Base-by-base conservation (phyloP, 2,888 invertebrate species). In the Polia nebulosa region DNA sequence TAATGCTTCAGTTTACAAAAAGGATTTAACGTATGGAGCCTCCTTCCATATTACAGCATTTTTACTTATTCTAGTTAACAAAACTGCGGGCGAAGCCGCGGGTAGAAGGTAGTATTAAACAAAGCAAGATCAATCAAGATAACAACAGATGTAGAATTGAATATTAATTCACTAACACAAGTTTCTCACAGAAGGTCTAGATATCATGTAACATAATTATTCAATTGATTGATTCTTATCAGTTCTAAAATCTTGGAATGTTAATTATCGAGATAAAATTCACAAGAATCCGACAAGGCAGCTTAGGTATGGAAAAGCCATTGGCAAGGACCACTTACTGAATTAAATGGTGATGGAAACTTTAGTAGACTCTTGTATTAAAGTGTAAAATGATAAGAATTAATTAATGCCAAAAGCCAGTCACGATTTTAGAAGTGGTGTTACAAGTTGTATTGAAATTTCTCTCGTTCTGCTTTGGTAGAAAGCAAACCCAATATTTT, bases 201-300 rank as follows among this genome's bases (percentile, higher is more conserved):
- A 47, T 59, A 70, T 47, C 44, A 72, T 20, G 20, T 59, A 47
- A 44, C 55, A 9, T 51, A 7, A 29, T 29, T 29, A 56, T 52
- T 59, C 41, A 55, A 45, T 27, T 9, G 20, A 27, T 67, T 41
- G 32, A 36, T 27, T 59, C n/a, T 74, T 56, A 74, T 72, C 72
- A 29, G 34, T 25, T 55, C 2, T 36, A 44, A 55, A 49, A 69
- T 75, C 62, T 59, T 27, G 8, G 11, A 13, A 29, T 52, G 45
- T 5, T 41, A 25, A 55, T 59, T 36, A 51, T 9, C n/a, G n/a
- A 34, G 56, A 73, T 73, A 32, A 73, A 32, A 32, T 36, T 45
- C 1, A 13, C 15, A 22, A 41, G 15, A 53, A n/a, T 55, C 27
- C 8, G 66, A 59, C 32, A 67, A 56, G 22, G 22, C 9, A 13